Evolutionary conservation across 2,888 invertebrate genomes (phyloP), one percentile per base, ranked within the genome.

Genomic region (Eristalis intricaria): DNA sequence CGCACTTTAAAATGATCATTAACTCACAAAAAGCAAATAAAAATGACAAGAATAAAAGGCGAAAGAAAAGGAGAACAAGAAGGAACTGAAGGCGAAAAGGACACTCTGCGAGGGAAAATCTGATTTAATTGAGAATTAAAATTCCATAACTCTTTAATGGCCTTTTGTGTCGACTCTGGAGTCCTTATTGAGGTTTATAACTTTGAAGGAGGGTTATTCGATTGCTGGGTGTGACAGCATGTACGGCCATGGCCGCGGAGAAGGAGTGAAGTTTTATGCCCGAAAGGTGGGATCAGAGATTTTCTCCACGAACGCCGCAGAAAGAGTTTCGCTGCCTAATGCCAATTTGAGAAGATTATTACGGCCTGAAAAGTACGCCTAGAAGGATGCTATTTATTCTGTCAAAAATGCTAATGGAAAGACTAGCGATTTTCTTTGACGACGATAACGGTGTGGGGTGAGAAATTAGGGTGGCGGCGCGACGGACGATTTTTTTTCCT

Each of bases 331-430:
- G 26, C 29, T 65, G 50, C 29, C 79, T 60, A 61, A 73, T 73
- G 29, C 71, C 73, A 80, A 80, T 74, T 80, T 80, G 61, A 66
- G 38, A n/a, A 73, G 73, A 73, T 80, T 80, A 80, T 80, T 66
- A 63, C 80, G 50, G 61, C 60, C 73, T 19, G 56, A 23, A 69
- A 50, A 50, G 69, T 64, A 50, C 50, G 50, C 19, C 19, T 50
- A 50, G 19, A 50, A 38, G 63, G 23, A 70, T 29, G 40, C 4
- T 35, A 64, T 56, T 71, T 71, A 13, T 69, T 63, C 60, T 65
- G 23, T 10, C 61, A n/a, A 35, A 26, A 77, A 70, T 77, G 38
- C 38, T 56, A 70, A 40, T 56, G 40, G 69, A 56, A 35, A 70
- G 29, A 35, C 15, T 29, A 13, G 29, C 43, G 68, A 56, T 70